Evolutionary conservation across 2,113 vertebrate species (phyloP), one percentile per base, ranked within the genome.

Genomic region (Strix uralensis): DNA sequence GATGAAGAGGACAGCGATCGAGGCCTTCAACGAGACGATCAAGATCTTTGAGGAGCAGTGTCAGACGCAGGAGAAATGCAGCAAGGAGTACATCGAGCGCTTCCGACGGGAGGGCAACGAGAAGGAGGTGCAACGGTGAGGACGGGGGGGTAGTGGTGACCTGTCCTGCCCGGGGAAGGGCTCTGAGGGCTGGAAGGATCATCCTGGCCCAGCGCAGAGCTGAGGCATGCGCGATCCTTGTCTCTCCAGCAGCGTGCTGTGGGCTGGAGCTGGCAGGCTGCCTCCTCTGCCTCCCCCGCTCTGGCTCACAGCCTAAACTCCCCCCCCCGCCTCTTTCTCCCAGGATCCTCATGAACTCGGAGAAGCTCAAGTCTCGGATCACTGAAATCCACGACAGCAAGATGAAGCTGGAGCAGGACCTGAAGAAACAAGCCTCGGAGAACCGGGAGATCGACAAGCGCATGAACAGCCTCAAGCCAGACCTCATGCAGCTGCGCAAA

Each of bases 31-130:
- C 0, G 98, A 99, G 83, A 99, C 98, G 1, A 98, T 99, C 96
- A 99, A 98, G 97, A 99, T 99, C 96, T 99, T 99, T 6, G 98
- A 98, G 46, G 98, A 99, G 80, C 98, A 99, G 84, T 98, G 98
- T 67, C 98, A 98, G 96, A 98, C 98, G 0, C 98, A 98, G 91
- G 98, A 98, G 93, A 97, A 98, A 23, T 98, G 98, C 96, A 98
- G 98, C 97, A 98, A 98, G 95, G 98, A 99, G 47, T 99, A 98
- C 58, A 96, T 99, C 2, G 98, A 98, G 95, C 98, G 98, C 55
- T 99, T 98, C 96, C 97, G 98, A 6, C 91, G 98, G 2, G 98
- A 98, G 90, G 98, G 98, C 87, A 98, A 98, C 0, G 98, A 98
- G 92, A 98, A 98, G 90, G 98, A 99, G 94, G 97, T 98, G 96